A percentile compares a stretch with the other conserved stretches of the same genome.
phyloP scores from a whole-genome alignment of 2,797 vertebrate species.

The Chrosomus eos region DNA sequence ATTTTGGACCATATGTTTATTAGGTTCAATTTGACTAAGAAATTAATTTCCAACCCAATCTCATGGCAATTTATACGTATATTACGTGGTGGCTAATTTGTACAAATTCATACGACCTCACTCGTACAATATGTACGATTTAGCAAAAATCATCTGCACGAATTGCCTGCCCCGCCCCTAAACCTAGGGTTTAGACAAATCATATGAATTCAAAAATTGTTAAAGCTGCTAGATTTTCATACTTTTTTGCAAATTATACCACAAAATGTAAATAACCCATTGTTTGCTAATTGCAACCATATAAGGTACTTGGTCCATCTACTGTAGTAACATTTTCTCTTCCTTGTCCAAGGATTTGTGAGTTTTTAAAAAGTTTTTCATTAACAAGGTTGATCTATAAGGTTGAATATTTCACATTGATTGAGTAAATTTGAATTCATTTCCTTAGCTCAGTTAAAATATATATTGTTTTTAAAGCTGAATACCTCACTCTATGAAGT shows the following conservation, averaged over 20 bases:
- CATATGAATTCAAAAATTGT: neutral
- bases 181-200: no score
- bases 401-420: neutral
- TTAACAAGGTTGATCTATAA: neutral
- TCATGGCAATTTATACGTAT: no score
- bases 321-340: neutral
- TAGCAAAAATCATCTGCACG: no score
- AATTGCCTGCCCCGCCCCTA: no score
- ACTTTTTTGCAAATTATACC: no score
- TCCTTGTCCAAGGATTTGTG: neutral
- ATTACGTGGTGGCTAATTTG: no score
- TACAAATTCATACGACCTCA: no score
- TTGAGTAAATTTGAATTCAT: neutral
- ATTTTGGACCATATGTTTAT: no score
- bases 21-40: no score
- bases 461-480: neutral
- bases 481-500: neutral
- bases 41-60: no score
- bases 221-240: no score
- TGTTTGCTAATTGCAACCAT: neutral
- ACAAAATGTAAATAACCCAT: neutral
- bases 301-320: neutral
- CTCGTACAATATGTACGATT: no score
- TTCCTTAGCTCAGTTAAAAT: neutral
- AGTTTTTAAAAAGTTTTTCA: neutral